Base-by-base conservation (phyloP, 2,888 invertebrate genomes). In the Aspidiotus destructor region DNA sequence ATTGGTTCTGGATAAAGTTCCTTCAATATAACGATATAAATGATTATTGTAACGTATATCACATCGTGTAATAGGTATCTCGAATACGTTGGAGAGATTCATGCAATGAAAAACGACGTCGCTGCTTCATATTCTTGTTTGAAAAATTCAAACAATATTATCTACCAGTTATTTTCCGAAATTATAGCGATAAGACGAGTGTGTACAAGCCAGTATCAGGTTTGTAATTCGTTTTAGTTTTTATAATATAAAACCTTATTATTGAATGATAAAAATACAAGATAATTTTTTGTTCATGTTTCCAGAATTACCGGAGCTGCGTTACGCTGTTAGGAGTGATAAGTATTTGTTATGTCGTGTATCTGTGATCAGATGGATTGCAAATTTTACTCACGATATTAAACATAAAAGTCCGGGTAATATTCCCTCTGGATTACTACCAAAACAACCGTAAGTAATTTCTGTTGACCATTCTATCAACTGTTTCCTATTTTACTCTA, bases 101-200 rank as follows among this genome's bases (percentile, higher is more conserved):
- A 76, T 82, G 85, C 60, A 84, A 86, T 41, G 84, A 87, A 73
- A 89, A 90, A 77, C 86, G 91, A 74, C 85, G 62, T 17, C 48
- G 86, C 75, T 87, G 90, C 74, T 96, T 97, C 78, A 87, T 88
- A 71, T 97, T 95, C 80, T 80, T 97, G 65, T 82, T 97, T 77
- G 90, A 95, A 76, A 88, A 88, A 75, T 96, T 97, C 76, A 94
- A 93, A 78, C 81, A 86, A 69, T 89, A 88, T 76, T 97, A 96
- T 78, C 81, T 97, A 74, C 90, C 89, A 44, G 84, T 89, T 74
- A 88, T 97, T 74, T 94, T 95, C 78, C 94, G 94, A 0, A 86
- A 88, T 75, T 94, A 93, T 75, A 86, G 87, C 75, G 79, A 82
- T 70, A 84, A 82, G 73, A 89, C 89, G 74, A 89, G 90, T 7